A percentile compares a stretch with the other conserved stretches of the same genome.
Evolutionary conservation across 2,113 vertebrate genomes (phyloP).

Genomic region (Bufo bufo): DNA sequence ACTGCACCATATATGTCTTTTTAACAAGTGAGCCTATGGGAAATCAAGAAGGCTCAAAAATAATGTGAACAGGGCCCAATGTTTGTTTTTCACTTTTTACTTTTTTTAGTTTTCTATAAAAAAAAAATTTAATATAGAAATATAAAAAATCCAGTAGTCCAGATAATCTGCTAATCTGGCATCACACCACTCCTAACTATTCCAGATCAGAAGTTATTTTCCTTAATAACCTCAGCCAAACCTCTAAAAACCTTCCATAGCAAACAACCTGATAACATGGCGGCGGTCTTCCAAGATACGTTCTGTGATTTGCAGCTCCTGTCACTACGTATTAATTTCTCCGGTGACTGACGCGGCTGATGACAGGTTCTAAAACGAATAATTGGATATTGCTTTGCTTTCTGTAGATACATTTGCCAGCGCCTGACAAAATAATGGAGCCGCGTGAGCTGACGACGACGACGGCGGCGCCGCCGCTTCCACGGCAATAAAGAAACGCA

Average conservation of each 20-base stretch:
- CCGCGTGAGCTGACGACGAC: neutral
- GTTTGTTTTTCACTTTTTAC: neutral
- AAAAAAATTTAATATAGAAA: too few species aligned
- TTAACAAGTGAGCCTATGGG: too few species aligned
- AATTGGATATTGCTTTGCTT: conserved; percentile 27
- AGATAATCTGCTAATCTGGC: neutral
- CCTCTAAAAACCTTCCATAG: too few species aligned
- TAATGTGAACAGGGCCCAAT: too few species aligned
- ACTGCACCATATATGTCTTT: too few species aligned
- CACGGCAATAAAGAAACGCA: neutral
- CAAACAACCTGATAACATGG: neutral
- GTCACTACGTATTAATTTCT: conserved; percentile 4
- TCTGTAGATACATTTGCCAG: neutral
- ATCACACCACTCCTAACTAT: neutral
- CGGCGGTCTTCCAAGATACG: neutral
- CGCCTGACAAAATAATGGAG: conserved; percentile 20
- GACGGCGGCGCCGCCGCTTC: neutral
- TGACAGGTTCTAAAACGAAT: conserved; percentile 28
- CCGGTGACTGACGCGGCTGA: neutral
- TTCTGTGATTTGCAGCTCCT: neutral
- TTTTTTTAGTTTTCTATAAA: neutral
- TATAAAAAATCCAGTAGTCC: neutral
- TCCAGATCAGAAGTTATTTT: neutral
- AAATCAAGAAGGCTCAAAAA: too few species aligned
- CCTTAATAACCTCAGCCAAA: neutral